Percentiles rank a stretch among this genome's conserved stretches.
Evolutionary conservation across 2,888 invertebrate genomes (phyloP).

Genomic region (Heliconius ismenius): DNA sequence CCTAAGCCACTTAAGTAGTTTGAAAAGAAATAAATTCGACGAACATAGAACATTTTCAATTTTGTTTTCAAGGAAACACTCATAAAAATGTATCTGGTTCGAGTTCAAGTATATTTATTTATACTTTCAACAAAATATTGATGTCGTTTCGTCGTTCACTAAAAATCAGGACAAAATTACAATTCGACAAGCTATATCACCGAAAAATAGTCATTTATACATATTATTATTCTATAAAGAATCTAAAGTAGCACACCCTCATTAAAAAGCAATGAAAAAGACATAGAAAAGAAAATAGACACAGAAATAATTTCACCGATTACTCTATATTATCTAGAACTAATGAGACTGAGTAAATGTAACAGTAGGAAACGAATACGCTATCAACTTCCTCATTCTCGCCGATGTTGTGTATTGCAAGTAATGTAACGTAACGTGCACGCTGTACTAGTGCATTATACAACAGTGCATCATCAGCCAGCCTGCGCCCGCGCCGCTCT

Average conservation of each 20-base stretch:
- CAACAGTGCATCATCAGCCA: constrained; percentile 54
- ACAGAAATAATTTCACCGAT: constrained; percentile 30
- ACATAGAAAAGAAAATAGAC: constrained; percentile 25
- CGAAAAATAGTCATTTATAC: neutral
- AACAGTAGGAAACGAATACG: constrained; percentile 71
- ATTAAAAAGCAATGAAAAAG: constrained; percentile 15
- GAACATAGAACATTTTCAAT: constrained; percentile 25
- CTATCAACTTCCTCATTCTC: constrained; percentile 68
- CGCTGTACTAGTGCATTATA: constrained; percentile 59
- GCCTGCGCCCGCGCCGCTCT: constrained; percentile 64
- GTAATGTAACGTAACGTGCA: constrained; percentile 65
- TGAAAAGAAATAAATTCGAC: constrained; percentile 1
- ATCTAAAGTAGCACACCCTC: constrained; percentile 2
- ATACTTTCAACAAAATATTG: constrained; percentile 54
- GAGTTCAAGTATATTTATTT: constrained; percentile 61
- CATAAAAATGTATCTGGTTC: constrained; percentile 70
- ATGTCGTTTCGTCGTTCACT: constrained; percentile 47
- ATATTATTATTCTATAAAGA: neutral
- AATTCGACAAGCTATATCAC: constrained; percentile 35
- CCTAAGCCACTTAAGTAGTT: neutral
- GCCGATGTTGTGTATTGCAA: constrained; percentile 60
- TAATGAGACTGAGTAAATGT: constrained; percentile 66
- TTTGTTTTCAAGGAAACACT: constrained; percentile 46
- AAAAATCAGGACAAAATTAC: constrained; percentile 57
- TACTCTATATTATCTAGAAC: constrained; percentile 46